Evolutionary conservation across 1,140 invertebrate genomes (phyloP).

Genomic region (Atta cephalotes): DNA sequence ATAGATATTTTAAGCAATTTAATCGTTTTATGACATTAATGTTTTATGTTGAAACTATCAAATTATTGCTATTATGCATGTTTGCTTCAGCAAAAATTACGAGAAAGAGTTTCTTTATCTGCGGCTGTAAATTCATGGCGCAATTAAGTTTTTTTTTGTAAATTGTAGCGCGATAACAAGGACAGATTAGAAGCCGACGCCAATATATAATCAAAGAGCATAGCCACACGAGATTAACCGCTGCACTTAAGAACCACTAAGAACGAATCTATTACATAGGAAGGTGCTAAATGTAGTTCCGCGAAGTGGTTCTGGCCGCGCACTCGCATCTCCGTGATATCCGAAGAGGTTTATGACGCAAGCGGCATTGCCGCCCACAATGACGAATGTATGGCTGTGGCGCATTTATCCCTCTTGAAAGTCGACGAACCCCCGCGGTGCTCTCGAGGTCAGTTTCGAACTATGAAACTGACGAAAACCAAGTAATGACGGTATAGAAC

Average conservation of each 20-base stretch:
- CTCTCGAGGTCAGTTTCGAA: conserved; percentile 32
- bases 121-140: conserved; percentile 34
- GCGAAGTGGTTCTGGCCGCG: conserved; percentile 39
- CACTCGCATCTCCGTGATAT: conserved; percentile 16
- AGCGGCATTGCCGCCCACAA: conserved; percentile 34
- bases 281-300: conserved; percentile 61
- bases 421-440: conserved; percentile 14
- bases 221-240: conserved; percentile 35
- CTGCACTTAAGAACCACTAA: conserved; percentile 56
- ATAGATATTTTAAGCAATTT: not conserved
- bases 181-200: conserved; percentile 54
- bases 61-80: not conserved
- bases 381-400: conserved; percentile 41
- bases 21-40: not conserved
- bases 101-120: not conserved
- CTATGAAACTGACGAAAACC: conserved; percentile 50
- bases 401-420: conserved; percentile 53
- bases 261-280: conserved; percentile 55
- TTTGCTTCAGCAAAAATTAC: not conserved
- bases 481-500: conserved; percentile 24
- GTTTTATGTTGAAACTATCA: not conserved
- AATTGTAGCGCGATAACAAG: conserved; percentile 49
- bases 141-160: conserved; percentile 39
- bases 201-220: conserved; percentile 27
- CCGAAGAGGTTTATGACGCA: conserved; percentile 35